Conservation (phyloP, 2,888 invertebrate species). For the Cheilosia vulpina region DNA sequence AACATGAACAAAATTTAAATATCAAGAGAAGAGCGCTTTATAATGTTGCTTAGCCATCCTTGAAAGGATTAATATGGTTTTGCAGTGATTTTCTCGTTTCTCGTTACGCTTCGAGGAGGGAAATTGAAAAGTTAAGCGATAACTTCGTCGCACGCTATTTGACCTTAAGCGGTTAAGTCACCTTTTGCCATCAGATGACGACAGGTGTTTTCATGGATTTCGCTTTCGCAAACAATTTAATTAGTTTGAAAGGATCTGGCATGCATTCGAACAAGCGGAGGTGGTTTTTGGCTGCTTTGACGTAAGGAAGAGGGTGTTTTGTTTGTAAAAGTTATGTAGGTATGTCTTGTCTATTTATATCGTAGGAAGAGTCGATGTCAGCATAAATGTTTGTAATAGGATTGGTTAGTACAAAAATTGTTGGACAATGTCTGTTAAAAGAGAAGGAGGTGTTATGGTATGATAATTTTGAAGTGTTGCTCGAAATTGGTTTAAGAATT, state of each 20-base stretch:
- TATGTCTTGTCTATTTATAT: neutral
- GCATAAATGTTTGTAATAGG: conserved; percentile 44
- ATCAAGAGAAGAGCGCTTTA: conserved; percentile 31
- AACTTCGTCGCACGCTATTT: conserved; percentile 67
- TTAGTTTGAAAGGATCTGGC: conserved; percentile 66
- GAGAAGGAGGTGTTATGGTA: no score
- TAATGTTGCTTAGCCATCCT: conserved; percentile 57
- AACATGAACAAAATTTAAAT: conserved; percentile 47
- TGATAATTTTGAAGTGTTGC: no score
- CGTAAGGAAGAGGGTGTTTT: neutral
- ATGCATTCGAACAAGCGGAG: neutral
- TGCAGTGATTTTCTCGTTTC: conserved; percentile 22
- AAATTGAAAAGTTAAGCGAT: conserved; percentile 70
- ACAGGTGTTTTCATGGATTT: conserved; percentile 34
- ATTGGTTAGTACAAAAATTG: conserved; percentile 8
- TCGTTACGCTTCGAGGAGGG: conserved; percentile 29
- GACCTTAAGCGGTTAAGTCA: conserved; percentile 61
- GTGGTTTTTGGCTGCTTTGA: conserved; percentile 2
- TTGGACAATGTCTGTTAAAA: neutral
- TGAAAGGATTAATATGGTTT: conserved; percentile 42
- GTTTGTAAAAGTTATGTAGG: neutral
- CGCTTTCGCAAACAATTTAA: conserved; percentile 65
- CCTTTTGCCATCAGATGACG: conserved; percentile 20
- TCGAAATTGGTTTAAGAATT: no score
- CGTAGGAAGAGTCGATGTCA: conserved; percentile 38